These are phyloP conservation scores for Battus philenor DNA, from an alignment of 1,140 invertebrate species.

Conservation along the genomic window DNA sequence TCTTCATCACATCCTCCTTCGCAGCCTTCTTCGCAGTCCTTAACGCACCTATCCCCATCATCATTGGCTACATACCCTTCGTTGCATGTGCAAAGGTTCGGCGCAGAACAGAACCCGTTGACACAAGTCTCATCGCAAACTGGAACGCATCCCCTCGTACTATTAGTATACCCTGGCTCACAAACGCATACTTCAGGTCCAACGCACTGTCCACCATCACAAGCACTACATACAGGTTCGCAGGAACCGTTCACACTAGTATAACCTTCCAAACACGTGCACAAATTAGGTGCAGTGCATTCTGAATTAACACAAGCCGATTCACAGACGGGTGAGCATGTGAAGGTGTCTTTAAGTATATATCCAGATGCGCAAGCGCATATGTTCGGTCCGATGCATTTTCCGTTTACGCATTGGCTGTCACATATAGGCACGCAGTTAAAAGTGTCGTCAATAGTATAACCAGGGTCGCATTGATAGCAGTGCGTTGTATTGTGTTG, in stretches of 20 bases:
- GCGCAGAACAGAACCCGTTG: conserved; percentile 74
- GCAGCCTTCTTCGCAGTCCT: conserved; percentile 27
- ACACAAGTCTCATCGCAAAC: conserved; percentile 71
- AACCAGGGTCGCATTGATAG: conserved; percentile 39
- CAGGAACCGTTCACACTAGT: conserved; percentile 26
- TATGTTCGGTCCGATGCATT: conserved; percentile 36
- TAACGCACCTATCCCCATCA: conserved; percentile 21
- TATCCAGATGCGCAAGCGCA: conserved; percentile 34
- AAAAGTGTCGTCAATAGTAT: conserved; percentile 23
- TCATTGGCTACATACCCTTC: conserved; percentile 64
- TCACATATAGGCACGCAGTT: conserved; percentile 63
- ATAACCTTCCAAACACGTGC: conserved; percentile 30
- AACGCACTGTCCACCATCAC: conserved; percentile 49
- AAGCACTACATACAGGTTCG: conserved; percentile 52
- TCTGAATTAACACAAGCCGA: conserved; percentile 61
- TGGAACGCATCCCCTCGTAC: conserved; percentile 60
- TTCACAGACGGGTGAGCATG: conserved; percentile 66
- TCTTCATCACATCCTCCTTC: conserved; percentile 14
- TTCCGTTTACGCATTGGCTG: conserved; percentile 58
- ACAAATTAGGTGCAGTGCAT: conserved; percentile 69
- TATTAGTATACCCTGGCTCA: conserved; percentile 53
- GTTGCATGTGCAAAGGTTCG: conserved; percentile 73
- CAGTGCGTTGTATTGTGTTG: conserved; percentile 42
- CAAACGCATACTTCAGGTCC: conserved; percentile 39
- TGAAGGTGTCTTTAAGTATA: conserved; percentile 14